phyloP scores from a whole-genome alignment of 2,797 vertebrate species.

The Coccyzus lansbergi region DNA sequence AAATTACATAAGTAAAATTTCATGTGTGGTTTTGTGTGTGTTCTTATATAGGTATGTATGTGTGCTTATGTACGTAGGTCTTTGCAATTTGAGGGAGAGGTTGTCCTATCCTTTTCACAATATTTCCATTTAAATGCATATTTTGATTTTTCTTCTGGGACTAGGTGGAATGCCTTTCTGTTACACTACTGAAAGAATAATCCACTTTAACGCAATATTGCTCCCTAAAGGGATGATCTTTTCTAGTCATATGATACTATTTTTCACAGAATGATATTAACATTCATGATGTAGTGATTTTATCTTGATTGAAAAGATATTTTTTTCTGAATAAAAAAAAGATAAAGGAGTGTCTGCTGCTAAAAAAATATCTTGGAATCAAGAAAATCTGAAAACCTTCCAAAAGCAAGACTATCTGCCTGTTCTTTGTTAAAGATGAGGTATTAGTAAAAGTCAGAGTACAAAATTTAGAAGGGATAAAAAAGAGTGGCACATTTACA shows the following conservation, averaged over 20 bases:
- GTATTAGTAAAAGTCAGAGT: slow-evolving; percentile 51
- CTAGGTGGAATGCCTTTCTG: slow-evolving; percentile 63
- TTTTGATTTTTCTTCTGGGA: slow-evolving; percentile 76
- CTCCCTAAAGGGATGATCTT: slow-evolving; percentile 69
- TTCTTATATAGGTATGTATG: background rate
- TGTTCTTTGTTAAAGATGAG: slow-evolving; percentile 36
- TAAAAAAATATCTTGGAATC: background rate
- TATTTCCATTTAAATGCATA: slow-evolving; percentile 76
- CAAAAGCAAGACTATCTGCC: background rate
- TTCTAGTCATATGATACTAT: slow-evolving; percentile 65
- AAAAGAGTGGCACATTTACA: background rate
- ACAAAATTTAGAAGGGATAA: background rate
- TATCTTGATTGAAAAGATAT: slow-evolving; percentile 69
- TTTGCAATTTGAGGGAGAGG: background rate
- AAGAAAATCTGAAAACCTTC: background rate
- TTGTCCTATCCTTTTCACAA: slow-evolving; percentile 64
- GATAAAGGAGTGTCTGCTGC: slow-evolving; percentile 48
- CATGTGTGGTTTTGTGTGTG: background rate
- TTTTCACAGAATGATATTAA: slow-evolving; percentile 73
- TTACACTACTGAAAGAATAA: slow-evolving; percentile 74
- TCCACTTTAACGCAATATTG: slow-evolving; percentile 74
- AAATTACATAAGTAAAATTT: background rate
- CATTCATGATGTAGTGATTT: slow-evolving; percentile 66
- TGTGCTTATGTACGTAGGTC: background rate
- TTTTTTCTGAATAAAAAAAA: slow-evolving; percentile 66